These are phyloP conservation scores for Urophycis tenuis DNA, from an alignment of 2,797 vertebrate genomes.

Conservation along the genomic window DNA sequence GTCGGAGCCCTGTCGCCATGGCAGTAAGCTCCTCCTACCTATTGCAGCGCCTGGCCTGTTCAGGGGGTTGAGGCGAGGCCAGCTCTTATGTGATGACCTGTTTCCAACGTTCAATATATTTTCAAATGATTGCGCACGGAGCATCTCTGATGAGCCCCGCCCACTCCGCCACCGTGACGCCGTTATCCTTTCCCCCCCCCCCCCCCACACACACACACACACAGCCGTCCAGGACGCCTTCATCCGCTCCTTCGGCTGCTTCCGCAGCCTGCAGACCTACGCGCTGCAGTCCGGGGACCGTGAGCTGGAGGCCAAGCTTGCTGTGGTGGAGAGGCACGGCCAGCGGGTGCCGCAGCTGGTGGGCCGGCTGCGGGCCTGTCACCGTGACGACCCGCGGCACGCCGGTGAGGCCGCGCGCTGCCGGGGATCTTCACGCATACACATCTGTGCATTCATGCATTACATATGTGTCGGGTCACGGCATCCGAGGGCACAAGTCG, in stretches of 20 bases:
- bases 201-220: no score
- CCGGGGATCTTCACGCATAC: no score
- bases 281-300: slow-evolving; percentile 66
- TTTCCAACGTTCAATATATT: no score
- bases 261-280: slow-evolving; percentile 64
- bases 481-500: no score
- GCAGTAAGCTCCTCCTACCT: not conserved
- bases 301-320: slow-evolving; percentile 77
- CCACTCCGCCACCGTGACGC: no score
- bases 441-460: no score
- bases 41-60: no score
- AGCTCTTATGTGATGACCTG: no score
- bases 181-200: not conserved
- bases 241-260: slow-evolving; percentile 66
- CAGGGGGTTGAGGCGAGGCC: no score
- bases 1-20: slow-evolving; percentile 19
- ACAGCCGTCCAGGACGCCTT: slow-evolving; percentile 69
- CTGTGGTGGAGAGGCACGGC: slow-evolving; percentile 76
- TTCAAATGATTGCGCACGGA: no score
- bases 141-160: no score
- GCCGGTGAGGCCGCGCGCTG: slow-evolving; percentile 68
- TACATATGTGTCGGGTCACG: no score
- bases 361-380: slow-evolving; percentile 57
- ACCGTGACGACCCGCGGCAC: slow-evolving; percentile 34
- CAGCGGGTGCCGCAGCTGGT: slow-evolving; percentile 75